These are phyloP conservation scores for Macquaria ambigua DNA, from an alignment of 2,113 vertebrate genomes.

Conservation along the genomic window DNA sequence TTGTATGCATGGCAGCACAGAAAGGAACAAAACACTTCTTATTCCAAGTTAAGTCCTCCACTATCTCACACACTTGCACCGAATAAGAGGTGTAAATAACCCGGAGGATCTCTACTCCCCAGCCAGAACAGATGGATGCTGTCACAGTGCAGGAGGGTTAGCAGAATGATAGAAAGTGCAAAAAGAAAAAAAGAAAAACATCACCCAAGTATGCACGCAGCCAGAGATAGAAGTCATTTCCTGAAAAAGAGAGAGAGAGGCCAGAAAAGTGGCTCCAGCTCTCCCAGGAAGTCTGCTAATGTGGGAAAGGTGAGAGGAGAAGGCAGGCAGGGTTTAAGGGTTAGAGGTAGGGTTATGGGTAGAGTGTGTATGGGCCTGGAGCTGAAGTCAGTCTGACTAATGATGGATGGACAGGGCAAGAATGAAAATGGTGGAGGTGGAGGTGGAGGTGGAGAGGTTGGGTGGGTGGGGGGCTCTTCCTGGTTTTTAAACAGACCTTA, in stretches of 20 bases:
- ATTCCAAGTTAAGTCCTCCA: conserved; percentile 18
- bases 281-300: conserved; percentile 59
- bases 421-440: conserved; percentile 25
- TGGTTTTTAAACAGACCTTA: conserved; percentile 25
- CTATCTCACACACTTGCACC: conserved; percentile 19
- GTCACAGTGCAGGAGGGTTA: conserved; percentile 22
- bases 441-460: no score
- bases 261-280: conserved; percentile 26
- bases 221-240: conserved; percentile 52
- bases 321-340: conserved; percentile 53
- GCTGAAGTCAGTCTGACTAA: conserved; percentile 43
- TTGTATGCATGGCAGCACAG: neutral
- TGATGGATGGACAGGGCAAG: conserved; percentile 61
- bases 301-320: conserved; percentile 64
- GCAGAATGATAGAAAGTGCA: conserved; percentile 29
- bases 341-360: conserved; percentile 55
- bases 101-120: conserved; percentile 14
- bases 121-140: conserved; percentile 53
- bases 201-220: conserved; percentile 18
- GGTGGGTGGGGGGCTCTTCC: neutral
- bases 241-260: conserved; percentile 31
- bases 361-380: conserved; percentile 37
- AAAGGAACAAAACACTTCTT: conserved; percentile 9
- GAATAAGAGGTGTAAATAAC: conserved; percentile 53
- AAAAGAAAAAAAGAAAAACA: conserved; percentile 18